Percentiles rank a stretch among this genome's conserved stretches.
Evolutionary conservation across 2,797 vertebrate genomes (phyloP).

Genomic region (Lagorchestes hirsutus): DNA sequence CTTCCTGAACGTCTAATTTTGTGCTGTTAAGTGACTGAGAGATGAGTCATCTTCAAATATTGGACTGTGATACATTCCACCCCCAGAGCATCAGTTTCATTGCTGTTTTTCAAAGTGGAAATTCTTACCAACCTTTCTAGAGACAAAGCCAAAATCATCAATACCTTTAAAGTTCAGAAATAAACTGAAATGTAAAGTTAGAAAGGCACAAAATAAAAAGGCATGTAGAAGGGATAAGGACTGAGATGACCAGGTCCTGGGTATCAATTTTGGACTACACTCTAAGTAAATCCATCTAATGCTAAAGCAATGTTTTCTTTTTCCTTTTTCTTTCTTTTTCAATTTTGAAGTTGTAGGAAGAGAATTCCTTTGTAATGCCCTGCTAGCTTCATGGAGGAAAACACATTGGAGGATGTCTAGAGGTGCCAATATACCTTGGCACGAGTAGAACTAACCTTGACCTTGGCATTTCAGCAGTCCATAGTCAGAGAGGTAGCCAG

Average conservation of each 20-base stretch:
- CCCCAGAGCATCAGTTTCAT: background rate
- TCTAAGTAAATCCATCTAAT: background rate
- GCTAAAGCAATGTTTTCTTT: conserved; percentile 2
- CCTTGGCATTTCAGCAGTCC: conserved; percentile 47
- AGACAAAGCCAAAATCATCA: conserved; percentile 34
- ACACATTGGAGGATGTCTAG: background rate
- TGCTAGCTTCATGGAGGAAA: conserved; percentile 17
- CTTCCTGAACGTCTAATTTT: background rate
- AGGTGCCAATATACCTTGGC: background rate
- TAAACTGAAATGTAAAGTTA: conserved; percentile 18
- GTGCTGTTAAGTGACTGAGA: background rate
- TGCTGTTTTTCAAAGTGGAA: background rate
- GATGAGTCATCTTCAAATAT: conserved; percentile 11
- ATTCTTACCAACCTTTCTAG: background rate
- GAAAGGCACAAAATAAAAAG: conserved; percentile 14
- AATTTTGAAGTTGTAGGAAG: background rate
- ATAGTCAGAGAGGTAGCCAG: conserved; percentile 22
- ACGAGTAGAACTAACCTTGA: conserved; percentile 24
- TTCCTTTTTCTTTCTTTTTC: background rate
- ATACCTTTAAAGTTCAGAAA: background rate
- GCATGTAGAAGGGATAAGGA: background rate
- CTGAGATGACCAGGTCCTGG: background rate
- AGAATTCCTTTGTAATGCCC: conserved; percentile 20
- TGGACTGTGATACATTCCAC: background rate
- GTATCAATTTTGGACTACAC: conserved; percentile 21